Evolutionary conservation across 1,140 invertebrate species (phyloP).

Genomic region (Lithobius niger): DNA sequence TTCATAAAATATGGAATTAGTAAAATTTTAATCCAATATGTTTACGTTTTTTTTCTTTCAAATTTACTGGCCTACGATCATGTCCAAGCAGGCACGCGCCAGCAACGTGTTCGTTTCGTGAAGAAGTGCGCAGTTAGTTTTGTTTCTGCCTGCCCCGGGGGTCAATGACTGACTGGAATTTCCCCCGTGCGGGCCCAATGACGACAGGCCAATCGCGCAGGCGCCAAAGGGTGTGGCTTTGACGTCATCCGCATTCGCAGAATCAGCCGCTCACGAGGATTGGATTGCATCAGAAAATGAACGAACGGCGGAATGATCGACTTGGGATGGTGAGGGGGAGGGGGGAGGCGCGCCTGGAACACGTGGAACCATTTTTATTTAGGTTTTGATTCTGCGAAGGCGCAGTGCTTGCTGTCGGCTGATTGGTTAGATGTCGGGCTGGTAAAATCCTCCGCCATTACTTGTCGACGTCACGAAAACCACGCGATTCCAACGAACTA

Average conservation of each 20-base stretch:
- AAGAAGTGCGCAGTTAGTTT: background rate
- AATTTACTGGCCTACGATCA: background rate
- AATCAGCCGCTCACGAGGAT: background rate
- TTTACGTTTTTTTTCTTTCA: background rate
- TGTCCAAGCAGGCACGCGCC: background rate
- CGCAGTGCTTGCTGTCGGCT: too few relatives aligned
- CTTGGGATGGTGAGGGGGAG: background rate
- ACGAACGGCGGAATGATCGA: background rate
- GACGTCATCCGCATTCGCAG: conserved; percentile 2
- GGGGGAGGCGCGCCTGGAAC: too few relatives aligned
- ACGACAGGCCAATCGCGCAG: background rate
- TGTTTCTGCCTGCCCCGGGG: background rate
- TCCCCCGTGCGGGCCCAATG: background rate
- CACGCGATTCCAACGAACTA: too few relatives aligned
- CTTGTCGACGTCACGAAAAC: too few relatives aligned
- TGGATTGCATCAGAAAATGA: background rate
- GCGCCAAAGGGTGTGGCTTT: conserved; percentile 2
- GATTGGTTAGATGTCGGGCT: too few relatives aligned
- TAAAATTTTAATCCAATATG: background rate
- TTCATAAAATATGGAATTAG: background rate
- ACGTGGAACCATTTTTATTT: too few relatives aligned
- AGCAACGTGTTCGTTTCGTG: background rate
- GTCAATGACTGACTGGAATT: conserved; percentile 9
- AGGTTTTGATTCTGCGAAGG: too few relatives aligned
- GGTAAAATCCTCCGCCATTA: too few relatives aligned